Base-by-base conservation (phyloP, 1,140 invertebrate species). In the Solen grandis region DNA sequence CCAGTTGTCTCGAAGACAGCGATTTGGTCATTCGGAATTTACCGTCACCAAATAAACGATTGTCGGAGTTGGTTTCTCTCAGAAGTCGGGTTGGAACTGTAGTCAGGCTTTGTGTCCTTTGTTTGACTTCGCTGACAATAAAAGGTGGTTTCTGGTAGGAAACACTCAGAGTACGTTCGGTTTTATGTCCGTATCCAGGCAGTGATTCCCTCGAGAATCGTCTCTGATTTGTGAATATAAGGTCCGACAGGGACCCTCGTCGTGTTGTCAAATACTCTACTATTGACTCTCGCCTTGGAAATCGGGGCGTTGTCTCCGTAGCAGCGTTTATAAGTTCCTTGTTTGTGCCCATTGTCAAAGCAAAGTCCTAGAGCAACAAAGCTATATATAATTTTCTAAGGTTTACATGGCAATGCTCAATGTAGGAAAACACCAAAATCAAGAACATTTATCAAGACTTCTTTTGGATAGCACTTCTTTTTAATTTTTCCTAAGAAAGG, bases 181-280 rank as follows among this genome's bases (percentile, higher is more conserved):
- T 63, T 13, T 33, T 41, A 35, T 46, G 8, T 31, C 22, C 60
- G 10, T 46, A 41, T 5, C 52, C 55, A 22, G 50, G 33, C 55
- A 59, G n/a, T 0, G 65, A 38, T 5, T 78, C 75, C 29, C 65
- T 35, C 29, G 75, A 68, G 27, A 69, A 27, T 16, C 69, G 59
- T 38, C 63, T 50, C n/a, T 55, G 65, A 22, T 1, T 60, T 19
- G 60, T 46, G 38, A 78, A 78, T 25, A 78, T 62, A 0, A 78
- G 63, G 55, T 78, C 75, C 5, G 75, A 78, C 8, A 78, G 33
- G 0, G 75, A 78, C n/a, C 75, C 75, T 3, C 65, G 50, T 31
- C 75, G 46, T 38, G 63, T 78, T 65, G 65, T 57, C 1, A 78
- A 41, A 57, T 78, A 78, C 16, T 78, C 75, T 2, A 36, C 38